Base-by-base conservation (phyloP, 2,113 vertebrate genomes). In the Tricholaema leucomelas region DNA sequence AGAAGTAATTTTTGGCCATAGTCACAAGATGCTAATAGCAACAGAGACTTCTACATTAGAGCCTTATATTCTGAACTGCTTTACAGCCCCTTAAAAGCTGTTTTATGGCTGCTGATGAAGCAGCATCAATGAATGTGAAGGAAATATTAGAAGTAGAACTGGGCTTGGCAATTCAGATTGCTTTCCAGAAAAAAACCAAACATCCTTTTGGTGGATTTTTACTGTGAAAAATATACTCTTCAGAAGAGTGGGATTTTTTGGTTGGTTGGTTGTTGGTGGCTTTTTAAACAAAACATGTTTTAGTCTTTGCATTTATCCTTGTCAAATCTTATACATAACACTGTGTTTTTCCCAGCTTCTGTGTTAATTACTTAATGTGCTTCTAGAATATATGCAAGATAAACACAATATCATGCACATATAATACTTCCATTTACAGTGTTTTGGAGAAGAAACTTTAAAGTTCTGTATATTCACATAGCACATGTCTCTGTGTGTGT, bases 41-140 rank as follows among this genome's bases (percentile, higher is more conserved):
- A 94, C 56, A 87, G 93, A 96, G 92, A 83, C 66, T 96, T 88
- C 48, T 60, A 1, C 55, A 48, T 17, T 33, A 73, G 69, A 84
- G 36, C 20, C 74, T 28, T 86, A 23, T 67, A 54, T 82, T 64
- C 31, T 54, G 77, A 12, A 54, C 31, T 11, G 33, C 38, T 42
- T 35, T 42, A 35, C 42, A 40, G 65, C 11, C 2, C 0, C 35
- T 65, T 33, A 65, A 79, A 86, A 50, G n/a, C 31, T 40, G 19
- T 35, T 58, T 18, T 23, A 2, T 55, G 69, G 40, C 50, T 0
- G 1, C 0, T 66, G 64, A 61, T 66, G 81, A 69, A 87, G 35
- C n/a, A 64, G 30, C 30, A 30, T 18, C n/a, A 30, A 12, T n/a
- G 46, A 70, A 42, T 5, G 14, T 10, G 66, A 69, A 52, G n/a